Percentiles rank a stretch among this genome's conserved stretches.
phyloP scores from a whole-genome alignment of 2,888 invertebrate genomes.

The Ceriagrion tenellum region DNA sequence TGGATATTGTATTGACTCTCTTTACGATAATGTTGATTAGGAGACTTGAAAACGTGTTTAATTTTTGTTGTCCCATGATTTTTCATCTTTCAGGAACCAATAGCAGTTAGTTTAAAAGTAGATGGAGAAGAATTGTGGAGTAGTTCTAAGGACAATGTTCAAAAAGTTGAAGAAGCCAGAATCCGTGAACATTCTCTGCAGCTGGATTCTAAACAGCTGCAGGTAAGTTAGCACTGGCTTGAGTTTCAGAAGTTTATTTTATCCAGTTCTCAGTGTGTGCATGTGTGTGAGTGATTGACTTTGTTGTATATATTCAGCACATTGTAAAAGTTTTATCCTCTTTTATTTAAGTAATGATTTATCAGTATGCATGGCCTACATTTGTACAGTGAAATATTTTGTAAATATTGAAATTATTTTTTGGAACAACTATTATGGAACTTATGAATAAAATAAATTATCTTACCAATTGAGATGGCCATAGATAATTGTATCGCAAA shows the following conservation, averaged over 20 bases:
- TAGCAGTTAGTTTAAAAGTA: slow-evolving; percentile 60
- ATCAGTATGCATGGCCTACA: slow-evolving; percentile 63
- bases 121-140: slow-evolving; percentile 58
- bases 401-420: slow-evolving; percentile 58
- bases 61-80: background rate
- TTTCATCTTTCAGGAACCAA: slow-evolving; percentile 42
- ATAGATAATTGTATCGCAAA: slow-evolving; percentile 47
- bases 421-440: slow-evolving; percentile 57
- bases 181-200: slow-evolving; percentile 67
- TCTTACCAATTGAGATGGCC: slow-evolving; percentile 47
- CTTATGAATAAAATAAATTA: slow-evolving; percentile 67
- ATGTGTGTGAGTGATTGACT: slow-evolving; percentile 37
- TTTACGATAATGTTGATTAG: too few relatives aligned
- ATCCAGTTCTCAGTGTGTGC: slow-evolving; percentile 50
- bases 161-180: slow-evolving; percentile 66
- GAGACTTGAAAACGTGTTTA: too few relatives aligned
- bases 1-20: too few relatives aligned
- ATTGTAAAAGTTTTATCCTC: slow-evolving; percentile 57
- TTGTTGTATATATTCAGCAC: slow-evolving; percentile 59
- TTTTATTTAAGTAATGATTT: slow-evolving; percentile 32
- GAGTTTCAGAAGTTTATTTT: slow-evolving; percentile 51
- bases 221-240: slow-evolving; percentile 68
- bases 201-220: slow-evolving; percentile 68
- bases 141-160: slow-evolving; percentile 58
- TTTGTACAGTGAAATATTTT: slow-evolving; percentile 63